phyloP scores from a whole-genome alignment of 2,113 vertebrate genomes.

The Neodon shergylaensis region DNA sequence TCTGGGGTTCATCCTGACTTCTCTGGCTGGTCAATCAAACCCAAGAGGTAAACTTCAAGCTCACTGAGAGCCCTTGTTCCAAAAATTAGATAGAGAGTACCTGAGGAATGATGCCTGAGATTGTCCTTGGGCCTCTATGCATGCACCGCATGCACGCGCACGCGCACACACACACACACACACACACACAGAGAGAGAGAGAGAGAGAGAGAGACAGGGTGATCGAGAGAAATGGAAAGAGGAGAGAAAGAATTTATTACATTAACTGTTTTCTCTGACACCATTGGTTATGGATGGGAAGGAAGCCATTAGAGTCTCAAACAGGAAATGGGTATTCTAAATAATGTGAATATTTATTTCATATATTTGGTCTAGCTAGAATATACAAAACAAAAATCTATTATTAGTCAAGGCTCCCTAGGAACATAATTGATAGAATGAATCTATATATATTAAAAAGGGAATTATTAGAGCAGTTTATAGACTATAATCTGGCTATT shows the following conservation, averaged over 20 bases:
- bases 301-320: not conserved
- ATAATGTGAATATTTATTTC: not conserved
- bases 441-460: not conserved
- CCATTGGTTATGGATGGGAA: not conserved
- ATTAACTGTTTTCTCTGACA: conserved; percentile 11
- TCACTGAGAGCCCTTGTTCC: not conserved
- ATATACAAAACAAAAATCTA: not conserved
- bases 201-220: not conserved
- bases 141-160: not conserved
- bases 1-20: not conserved
- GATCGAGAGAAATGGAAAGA: not conserved
- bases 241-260: not conserved
- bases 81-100: not conserved
- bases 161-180: not conserved
- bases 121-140: not conserved
- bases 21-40: not conserved
- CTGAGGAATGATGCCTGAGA: not conserved
- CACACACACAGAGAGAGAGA: not conserved
- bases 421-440: not conserved
- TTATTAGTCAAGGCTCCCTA: not conserved
- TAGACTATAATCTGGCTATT: not conserved
- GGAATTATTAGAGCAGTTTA: not conserved
- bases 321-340: not conserved
- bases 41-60: not conserved
- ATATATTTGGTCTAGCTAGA: not conserved